Conservation (phyloP, 2,797 vertebrate species). For the Passerculus sandwichensis region DNA sequence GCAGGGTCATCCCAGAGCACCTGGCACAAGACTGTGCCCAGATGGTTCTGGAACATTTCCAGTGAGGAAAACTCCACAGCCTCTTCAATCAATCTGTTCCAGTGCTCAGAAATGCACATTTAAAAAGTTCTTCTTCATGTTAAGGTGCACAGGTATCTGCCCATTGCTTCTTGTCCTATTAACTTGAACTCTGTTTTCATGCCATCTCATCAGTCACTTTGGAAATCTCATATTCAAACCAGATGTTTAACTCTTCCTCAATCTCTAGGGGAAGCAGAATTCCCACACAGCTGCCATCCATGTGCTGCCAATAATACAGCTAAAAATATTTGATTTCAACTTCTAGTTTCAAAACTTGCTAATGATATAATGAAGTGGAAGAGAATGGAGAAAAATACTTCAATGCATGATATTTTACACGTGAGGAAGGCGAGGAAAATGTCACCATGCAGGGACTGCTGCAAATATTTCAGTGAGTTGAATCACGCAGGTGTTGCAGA, state of each 20-base stretch:
- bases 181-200: neutral
- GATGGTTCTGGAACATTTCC: neutral
- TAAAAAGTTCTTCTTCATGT: neutral
- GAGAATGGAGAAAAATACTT: neutral
- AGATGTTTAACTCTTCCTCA: neutral
- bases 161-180: neutral
- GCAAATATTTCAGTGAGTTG: neutral
- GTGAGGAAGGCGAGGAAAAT: neutral
- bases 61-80: neutral
- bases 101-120: neutral
- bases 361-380: neutral
- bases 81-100: neutral
- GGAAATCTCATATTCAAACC: neutral
- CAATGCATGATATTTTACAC: neutral
- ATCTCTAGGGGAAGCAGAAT: neutral
- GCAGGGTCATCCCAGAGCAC: neutral
- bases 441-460: neutral
- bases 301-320: neutral
- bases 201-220: neutral
- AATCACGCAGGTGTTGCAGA: neutral
- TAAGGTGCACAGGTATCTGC: neutral
- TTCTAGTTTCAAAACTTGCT: neutral
- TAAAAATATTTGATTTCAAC: neutral
- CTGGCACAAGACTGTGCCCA: fast-evolving
- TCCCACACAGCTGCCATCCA: neutral